Evolutionary conservation across 2,113 vertebrate genomes (phyloP), one percentile per base, ranked within the genome.

Genomic region (Dasypus novemcinctus): DNA sequence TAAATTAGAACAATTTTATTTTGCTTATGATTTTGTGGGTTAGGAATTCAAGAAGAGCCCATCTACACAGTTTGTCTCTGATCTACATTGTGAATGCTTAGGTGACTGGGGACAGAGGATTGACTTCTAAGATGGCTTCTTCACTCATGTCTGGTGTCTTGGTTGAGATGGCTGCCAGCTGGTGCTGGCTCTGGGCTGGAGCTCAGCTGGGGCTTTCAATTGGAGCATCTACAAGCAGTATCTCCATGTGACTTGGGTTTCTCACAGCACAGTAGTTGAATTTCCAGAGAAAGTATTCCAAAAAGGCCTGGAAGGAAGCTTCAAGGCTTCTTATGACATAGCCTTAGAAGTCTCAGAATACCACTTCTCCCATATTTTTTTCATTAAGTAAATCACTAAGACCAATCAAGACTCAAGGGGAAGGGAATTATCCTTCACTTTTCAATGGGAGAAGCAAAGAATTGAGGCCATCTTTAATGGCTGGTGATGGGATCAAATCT

Each of bases 241-340:
- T 90, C 7, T 89, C 11, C 61, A 6, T 63, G 10, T 41, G 21
- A 1, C 46, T 95, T 64, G 25, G 9, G 15, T 75, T 90, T 84
- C 54, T 74, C 69, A 46, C 2, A 66, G 11, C 23, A 14, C 33
- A 21, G 31, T 52, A 54, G 29, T 29, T 75, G 20, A 41, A n/a
- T 92, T 43, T 95, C 69, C n/a, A 63, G 76, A 78, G 23, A 46
- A 38, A 64, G 7, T 36, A 25, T 91, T 57, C 63, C 76, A 57
- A 68, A 29, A 92, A 93, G 57, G 13, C 15, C 7, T 63, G 27
- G 46, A 2, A n/a, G 25, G 54, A 87, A 92, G 63, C 43, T 85
- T 91, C 36, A 91, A 88, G 76, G 66, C 63, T 95, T 92, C 63
- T 92, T 61, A n/a, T 63, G n/a, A 52, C 14, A 7, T 63, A 79